phyloP scores from a whole-genome alignment of 2,113 vertebrate species.

The Hippoglossus stenolepis region DNA sequence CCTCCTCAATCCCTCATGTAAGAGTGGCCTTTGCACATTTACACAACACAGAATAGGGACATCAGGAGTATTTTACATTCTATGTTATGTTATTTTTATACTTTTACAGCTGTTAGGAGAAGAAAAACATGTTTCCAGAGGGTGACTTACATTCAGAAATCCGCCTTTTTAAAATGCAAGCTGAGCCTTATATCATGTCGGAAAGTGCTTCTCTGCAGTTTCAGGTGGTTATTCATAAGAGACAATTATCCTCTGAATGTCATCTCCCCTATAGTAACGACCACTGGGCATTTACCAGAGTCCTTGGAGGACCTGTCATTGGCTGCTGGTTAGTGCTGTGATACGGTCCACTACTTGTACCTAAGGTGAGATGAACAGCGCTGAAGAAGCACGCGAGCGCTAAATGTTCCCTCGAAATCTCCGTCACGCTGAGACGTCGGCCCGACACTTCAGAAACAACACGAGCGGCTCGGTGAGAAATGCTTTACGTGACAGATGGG shows the following conservation, averaged over 20 bases:
- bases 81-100: not conserved
- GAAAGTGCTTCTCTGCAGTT: slow-evolving; percentile 3
- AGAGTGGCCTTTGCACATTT: slow-evolving; percentile 15
- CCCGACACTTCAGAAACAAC: slow-evolving; percentile 13
- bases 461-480: slow-evolving; percentile 21
- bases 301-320: slow-evolving; percentile 13
- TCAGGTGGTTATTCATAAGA: not conserved
- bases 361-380: slow-evolving; percentile 26
- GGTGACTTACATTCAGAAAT: not conserved
- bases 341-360: slow-evolving; percentile 29
- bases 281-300: slow-evolving; percentile 2
- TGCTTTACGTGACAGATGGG: slow-evolving; percentile 13
- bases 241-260: slow-evolving; percentile 12
- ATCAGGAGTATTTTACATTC: not conserved
- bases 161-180: slow-evolving; percentile 12
- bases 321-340: slow-evolving; percentile 14
- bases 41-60: slow-evolving; percentile 35
- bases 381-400: slow-evolving; percentile 17
- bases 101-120: not conserved
- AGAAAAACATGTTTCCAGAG: slow-evolving; percentile 10
- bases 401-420: slow-evolving; percentile 46
- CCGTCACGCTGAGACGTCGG: slow-evolving; percentile 34
- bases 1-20: slow-evolving; percentile 24
- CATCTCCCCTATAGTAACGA: slow-evolving; percentile 24
- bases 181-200: not conserved